Percentiles rank a stretch among this genome's conserved stretches.
These are phyloP conservation scores for Panagrolaimus sp. DNA, from an alignment of 1,140 invertebrate genomes.

Conservation along the genomic window DNA sequence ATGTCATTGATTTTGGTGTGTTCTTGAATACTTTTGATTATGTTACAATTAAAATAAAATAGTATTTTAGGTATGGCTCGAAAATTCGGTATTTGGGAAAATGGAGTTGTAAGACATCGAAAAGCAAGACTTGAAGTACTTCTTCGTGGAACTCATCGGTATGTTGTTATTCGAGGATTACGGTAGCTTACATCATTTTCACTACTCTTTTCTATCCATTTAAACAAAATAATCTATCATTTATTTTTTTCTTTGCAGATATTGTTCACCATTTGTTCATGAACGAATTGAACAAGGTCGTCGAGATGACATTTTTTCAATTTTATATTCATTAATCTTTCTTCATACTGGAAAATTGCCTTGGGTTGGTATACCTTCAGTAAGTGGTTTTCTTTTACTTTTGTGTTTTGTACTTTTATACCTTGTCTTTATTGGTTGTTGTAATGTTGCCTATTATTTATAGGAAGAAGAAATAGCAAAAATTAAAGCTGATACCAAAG, in stretches of 20 bases:
- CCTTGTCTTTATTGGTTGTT: too few species aligned
- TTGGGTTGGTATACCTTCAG: slow-evolving; percentile 16
- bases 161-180: too few species aligned
- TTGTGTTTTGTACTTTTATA: too few species aligned
- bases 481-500: background rate
- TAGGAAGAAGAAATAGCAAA: slow-evolving; percentile 6
- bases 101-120: slow-evolving; percentile 13
- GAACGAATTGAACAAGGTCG: slow-evolving; percentile 37
- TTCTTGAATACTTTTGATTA: too few species aligned
- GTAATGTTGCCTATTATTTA: background rate
- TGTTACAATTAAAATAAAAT: too few species aligned
- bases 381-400: too few species aligned
- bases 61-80: background rate
- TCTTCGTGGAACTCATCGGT: slow-evolving; percentile 17
- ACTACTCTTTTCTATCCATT: too few species aligned
- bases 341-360: slow-evolving; percentile 7
- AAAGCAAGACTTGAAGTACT: slow-evolving; percentile 18
- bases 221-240: too few species aligned
- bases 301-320: slow-evolving; percentile 37
- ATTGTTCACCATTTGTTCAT: slow-evolving; percentile 40
- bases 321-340: slow-evolving; percentile 19
- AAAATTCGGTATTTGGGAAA: slow-evolving; percentile 17
- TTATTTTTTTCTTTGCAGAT: slow-evolving; percentile 17
- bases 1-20: slow-evolving; percentile 10
- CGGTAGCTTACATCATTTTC: too few species aligned